Evolutionary conservation across 2,797 vertebrate species (phyloP).

Genomic region (Cryptoblepharus egeriae): DNA sequence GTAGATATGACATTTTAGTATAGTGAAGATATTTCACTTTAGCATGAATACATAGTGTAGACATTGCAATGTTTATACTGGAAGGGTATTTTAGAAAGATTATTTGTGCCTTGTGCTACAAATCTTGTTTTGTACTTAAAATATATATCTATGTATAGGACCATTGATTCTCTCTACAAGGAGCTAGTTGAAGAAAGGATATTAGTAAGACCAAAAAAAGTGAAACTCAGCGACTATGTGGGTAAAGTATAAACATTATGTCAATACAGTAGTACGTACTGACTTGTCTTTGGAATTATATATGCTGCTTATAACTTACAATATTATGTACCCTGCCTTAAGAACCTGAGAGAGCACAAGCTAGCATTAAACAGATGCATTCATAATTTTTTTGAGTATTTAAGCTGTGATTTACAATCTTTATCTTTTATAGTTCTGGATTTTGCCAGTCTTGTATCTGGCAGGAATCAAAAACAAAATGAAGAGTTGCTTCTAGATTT

Average conservation of each 20-base stretch:
- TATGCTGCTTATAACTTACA: neutral
- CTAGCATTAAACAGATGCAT: neutral
- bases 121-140: neutral
- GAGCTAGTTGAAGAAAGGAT: constrained; percentile 82
- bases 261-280: neutral
- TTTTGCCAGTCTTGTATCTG: neutral
- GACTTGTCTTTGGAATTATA: neutral
- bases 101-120: neutral
- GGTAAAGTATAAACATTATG: constrained; percentile 75
- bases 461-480: neutral
- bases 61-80: neutral
- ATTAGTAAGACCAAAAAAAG: constrained; percentile 76
- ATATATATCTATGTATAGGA: constrained; percentile 67
- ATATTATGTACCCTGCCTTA: neutral
- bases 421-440: neutral
- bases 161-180: constrained; percentile 83
- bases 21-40: constrained; percentile 4
- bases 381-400: neutral
- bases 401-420: neutral
- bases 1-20: too few species aligned
- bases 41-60: neutral
- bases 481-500: neutral
- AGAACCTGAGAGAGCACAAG: neutral
- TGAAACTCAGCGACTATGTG: constrained; percentile 82
- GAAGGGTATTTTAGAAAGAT: neutral